Percentiles rank a stretch among this genome's conserved stretches.
Evolutionary conservation across 2,113 vertebrate species (phyloP).

Genomic region (Ictidomys tridecemlineatus): DNA sequence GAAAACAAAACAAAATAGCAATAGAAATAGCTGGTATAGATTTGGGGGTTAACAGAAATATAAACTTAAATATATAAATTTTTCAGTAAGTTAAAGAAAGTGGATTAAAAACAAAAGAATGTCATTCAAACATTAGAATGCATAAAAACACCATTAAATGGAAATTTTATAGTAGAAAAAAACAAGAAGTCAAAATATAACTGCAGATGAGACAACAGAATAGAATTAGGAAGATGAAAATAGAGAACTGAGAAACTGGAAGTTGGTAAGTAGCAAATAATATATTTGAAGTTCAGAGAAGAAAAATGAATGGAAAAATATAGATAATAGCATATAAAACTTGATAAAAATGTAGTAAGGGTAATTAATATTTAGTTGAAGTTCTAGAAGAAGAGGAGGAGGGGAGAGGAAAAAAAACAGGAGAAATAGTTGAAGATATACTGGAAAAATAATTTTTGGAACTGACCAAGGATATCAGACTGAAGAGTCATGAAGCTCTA

Average conservation of each 20-base stretch:
- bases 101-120: background rate
- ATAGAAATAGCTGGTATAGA: background rate
- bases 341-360: background rate
- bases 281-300: background rate
- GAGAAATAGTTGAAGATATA: constrained; percentile 39
- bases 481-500: background rate
- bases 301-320: constrained; percentile 7
- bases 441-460: constrained; percentile 38
- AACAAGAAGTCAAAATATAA: constrained; percentile 38
- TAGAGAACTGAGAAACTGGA: background rate
- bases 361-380: background rate
- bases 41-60: constrained; percentile 21
- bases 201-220: background rate
- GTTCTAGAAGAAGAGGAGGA: background rate
- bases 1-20: background rate
- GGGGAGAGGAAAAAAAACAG: background rate
- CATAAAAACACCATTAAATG: background rate
- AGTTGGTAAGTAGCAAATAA: background rate
- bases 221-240: background rate
- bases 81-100: constrained; percentile 28
- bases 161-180: constrained; percentile 12
- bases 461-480: background rate
- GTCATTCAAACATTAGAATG: background rate
- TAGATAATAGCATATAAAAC: background rate
- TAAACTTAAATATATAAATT: background rate